These are phyloP conservation scores for Burhinus oedicnemus DNA, from an alignment of 2,113 vertebrate species.

Conservation along the genomic window DNA sequence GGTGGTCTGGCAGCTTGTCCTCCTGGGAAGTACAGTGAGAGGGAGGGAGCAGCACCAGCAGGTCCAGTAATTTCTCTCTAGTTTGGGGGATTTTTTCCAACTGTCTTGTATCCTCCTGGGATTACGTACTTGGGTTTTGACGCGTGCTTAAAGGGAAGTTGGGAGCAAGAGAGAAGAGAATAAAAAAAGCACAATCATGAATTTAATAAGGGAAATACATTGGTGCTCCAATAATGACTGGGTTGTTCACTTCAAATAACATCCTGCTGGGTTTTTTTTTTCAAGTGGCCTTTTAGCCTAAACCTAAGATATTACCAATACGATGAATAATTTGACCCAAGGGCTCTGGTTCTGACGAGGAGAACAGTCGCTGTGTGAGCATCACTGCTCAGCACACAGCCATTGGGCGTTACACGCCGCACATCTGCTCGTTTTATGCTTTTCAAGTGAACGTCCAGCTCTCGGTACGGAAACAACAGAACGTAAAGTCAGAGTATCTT, in stretches of 20 bases:
- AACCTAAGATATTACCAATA: neutral
- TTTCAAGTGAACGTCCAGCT: neutral
- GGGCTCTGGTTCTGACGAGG: neutral
- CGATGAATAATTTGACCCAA: neutral
- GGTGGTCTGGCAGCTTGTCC: neutral
- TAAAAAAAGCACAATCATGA: neutral
- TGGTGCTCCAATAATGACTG: neutral
- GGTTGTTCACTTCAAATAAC: neutral
- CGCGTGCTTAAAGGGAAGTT: neutral
- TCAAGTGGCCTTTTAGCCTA: neutral
- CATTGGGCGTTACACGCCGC: neutral
- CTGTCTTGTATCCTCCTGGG: neutral
- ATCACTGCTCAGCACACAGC: neutral
- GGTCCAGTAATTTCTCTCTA: neutral
- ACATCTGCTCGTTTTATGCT: neutral
- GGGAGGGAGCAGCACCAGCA: neutral
- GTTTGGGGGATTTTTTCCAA: neutral
- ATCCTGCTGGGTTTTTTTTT: neutral
- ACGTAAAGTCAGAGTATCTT: neutral
- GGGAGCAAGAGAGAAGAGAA: neutral
- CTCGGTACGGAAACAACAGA: neutral
- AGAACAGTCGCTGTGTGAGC: rapidly evolving
- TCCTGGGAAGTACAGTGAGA: neutral
- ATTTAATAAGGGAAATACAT: neutral
- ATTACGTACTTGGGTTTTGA: neutral